A percentile compares a stretch with the other conserved stretches of the same genome.
These are phyloP conservation scores for Phortica magna DNA, from an alignment of 2,888 invertebrate genomes.

Conservation along the genomic window DNA sequence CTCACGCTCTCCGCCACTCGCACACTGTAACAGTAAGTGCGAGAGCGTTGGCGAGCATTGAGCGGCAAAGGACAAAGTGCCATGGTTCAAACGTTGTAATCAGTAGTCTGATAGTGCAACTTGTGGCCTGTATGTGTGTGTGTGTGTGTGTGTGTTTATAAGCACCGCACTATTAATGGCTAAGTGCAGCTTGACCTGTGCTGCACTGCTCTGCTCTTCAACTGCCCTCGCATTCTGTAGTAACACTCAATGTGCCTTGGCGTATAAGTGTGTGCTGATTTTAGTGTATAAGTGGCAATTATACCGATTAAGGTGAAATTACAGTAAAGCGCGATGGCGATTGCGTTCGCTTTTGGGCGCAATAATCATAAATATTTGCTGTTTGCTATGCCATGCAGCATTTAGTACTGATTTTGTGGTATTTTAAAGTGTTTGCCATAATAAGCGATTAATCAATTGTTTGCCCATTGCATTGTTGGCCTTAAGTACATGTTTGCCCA, in stretches of 20 bases:
- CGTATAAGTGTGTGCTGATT: slow-evolving; percentile 30
- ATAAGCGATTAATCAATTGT: slow-evolving; percentile 51
- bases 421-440: slow-evolving; percentile 6
- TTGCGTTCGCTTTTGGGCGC: neutral
- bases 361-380: slow-evolving; percentile 24
- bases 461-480: slow-evolving; percentile 18
- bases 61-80: neutral
- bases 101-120: slow-evolving; percentile 19
- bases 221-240: neutral
- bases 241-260: neutral
- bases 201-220: neutral
- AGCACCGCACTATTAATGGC: slow-evolving; percentile 26
- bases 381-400: neutral
- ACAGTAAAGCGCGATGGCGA: slow-evolving; percentile 39
- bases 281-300: slow-evolving; percentile 58
- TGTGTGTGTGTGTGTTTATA: slow-evolving; percentile 8
- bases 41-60: neutral
- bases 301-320: slow-evolving; percentile 59
- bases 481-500: slow-evolving; percentile 7
- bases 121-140: neutral
- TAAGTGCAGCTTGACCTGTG: slow-evolving; percentile 30
- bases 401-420: slow-evolving; percentile 12
- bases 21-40: slow-evolving; percentile 26
- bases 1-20: neutral
- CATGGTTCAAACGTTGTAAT: slow-evolving; percentile 23